A percentile compares a stretch with the other conserved stretches of the same genome.
Conservation (phyloP, 2,888 invertebrate species). For the Litoditis marina region DNA sequence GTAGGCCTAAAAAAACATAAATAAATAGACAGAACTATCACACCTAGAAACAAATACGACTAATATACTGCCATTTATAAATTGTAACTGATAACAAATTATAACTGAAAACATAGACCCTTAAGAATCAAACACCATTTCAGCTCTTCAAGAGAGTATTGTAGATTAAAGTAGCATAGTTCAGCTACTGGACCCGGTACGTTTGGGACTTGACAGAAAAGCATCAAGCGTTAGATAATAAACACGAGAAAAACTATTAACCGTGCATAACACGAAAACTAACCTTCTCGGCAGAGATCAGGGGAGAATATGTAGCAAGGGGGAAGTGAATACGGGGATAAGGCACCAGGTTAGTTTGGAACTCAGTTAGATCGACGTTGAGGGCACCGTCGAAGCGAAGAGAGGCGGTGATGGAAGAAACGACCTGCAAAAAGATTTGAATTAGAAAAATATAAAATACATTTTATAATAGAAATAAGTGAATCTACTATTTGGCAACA, state of each 20-base stretch:
- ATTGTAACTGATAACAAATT: not conserved
- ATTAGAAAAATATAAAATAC: not conserved
- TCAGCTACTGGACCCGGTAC: no score
- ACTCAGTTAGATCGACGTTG: constrained; percentile 81
- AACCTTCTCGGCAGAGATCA: constrained; percentile 53
- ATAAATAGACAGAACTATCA: not conserved
- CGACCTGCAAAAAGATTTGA: constrained; percentile 71
- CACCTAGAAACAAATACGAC: not conserved
- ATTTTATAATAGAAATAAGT: no score
- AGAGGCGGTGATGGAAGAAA: constrained; percentile 82
- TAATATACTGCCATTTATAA: not conserved
- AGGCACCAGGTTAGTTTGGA: constrained; percentile 72
- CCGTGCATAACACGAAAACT: not conserved
- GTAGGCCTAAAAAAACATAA: constrained; percentile 39
- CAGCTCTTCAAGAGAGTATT: not conserved
- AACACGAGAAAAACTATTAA: no score
- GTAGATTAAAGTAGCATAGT: no score
- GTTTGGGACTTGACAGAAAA: no score
- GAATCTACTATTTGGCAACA: no score
- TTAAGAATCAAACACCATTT: not conserved
- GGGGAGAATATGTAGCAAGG: constrained; percentile 68
- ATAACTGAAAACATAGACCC: not conserved
- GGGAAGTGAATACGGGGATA: constrained; percentile 90
- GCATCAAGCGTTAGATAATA: no score
- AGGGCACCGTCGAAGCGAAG: constrained; percentile 84